These are phyloP conservation scores for Dromaius novaehollandiae DNA, from an alignment of 2,113 vertebrate genomes.

Conservation along the genomic window DNA sequence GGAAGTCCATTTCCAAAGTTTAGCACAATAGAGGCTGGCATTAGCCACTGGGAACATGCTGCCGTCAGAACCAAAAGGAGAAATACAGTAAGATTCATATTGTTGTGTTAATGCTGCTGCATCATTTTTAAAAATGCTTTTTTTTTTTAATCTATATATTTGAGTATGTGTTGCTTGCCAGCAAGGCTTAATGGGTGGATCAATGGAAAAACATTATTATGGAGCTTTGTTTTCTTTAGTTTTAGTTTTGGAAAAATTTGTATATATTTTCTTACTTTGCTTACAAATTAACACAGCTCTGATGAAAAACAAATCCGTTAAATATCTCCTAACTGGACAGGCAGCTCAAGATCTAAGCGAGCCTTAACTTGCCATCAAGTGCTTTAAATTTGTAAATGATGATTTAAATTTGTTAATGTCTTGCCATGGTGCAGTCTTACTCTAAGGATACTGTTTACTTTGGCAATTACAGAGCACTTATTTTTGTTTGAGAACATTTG, in stretches of 20 bases:
- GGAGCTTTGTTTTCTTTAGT: background rate
- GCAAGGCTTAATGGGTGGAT: background rate
- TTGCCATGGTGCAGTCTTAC: too few relatives aligned
- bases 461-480: background rate
- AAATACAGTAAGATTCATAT: background rate
- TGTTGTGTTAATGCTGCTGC: background rate
- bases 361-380: background rate
- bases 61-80: background rate
- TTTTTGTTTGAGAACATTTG: background rate
- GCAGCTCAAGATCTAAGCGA: background rate
- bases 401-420: too few relatives aligned
- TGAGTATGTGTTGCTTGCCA: background rate
- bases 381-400: too few relatives aligned
- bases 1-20: background rate
- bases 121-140: background rate
- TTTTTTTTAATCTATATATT: background rate
- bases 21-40: background rate
- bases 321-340: background rate
- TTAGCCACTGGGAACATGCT: background rate
- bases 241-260: background rate
- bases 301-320: background rate
- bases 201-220: background rate
- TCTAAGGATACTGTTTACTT: background rate
- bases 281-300: background rate
- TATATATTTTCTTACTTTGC: background rate